Evolutionary conservation across 2,888 invertebrate species (phyloP).

Genomic region (Teleogryllus oceanicus): DNA sequence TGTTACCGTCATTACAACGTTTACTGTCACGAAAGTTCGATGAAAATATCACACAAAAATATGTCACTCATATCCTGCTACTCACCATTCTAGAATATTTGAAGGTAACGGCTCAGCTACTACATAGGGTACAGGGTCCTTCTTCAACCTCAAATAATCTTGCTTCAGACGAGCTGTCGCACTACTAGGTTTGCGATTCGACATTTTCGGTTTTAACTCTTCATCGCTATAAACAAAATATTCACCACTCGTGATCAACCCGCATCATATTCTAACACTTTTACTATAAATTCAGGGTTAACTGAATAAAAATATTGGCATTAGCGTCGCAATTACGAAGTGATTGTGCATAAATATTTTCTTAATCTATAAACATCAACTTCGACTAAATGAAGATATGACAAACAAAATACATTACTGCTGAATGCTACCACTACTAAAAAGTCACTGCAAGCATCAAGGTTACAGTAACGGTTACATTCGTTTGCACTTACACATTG

Average conservation of each 20-base stretch:
- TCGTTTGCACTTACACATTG: not conserved
- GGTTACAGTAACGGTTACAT: not conserved
- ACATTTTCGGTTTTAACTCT: slow-evolving; percentile 28
- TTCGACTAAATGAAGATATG: too few species aligned
- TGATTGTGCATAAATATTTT: too few species aligned
- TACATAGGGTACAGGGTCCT: slow-evolving; percentile 95
- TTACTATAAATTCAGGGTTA: too few species aligned
- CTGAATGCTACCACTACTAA: not conserved
- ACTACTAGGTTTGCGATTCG: slow-evolving; percentile 57
- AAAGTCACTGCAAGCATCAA: not conserved
- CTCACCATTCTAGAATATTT: slow-evolving; percentile 94
- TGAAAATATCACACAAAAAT: too few species aligned
- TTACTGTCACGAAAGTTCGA: too few species aligned
- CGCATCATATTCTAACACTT: too few species aligned
- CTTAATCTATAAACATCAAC: too few species aligned
- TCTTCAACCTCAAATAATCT: slow-evolving; percentile 91
- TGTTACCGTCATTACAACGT: too few species aligned
- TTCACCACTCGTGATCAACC: not conserved
- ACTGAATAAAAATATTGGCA: too few species aligned
- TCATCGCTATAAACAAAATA: slow-evolving; percentile 23
- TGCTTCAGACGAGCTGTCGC: slow-evolving; percentile 86
- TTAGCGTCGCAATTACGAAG: too few species aligned
- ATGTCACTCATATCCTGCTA: not conserved
- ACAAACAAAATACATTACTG: too few species aligned
- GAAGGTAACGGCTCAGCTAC: slow-evolving; percentile 90